Base-by-base conservation (phyloP, 2,888 invertebrate species). In the Parapristionchus giblindavisi region DNA sequence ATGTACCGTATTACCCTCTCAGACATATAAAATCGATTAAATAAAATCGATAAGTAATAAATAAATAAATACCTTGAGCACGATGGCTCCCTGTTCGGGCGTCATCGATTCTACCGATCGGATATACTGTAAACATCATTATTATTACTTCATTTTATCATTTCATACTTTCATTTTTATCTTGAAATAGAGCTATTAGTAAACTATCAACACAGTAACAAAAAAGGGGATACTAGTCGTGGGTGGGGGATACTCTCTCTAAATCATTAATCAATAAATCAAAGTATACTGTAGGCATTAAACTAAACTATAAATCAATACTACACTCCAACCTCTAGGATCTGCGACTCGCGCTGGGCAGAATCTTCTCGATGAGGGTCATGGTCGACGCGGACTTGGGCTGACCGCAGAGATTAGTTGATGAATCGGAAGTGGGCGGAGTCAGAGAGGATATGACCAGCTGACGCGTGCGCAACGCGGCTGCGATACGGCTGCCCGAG, bases 51-150 rank as follows among this genome's bases (percentile, higher is more conserved):
- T n/a, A n/a, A n/a, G n/a, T n/a, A n/a, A n/a, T n/a, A n/a, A n/a
- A n/a, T n/a, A n/a, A n/a, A n/a, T n/a, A n/a, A n/a, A n/a, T 40
- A 63, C 63, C 63, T 63, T 38, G 11, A 63, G 63, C 38, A 63
- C 40, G 11, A 27, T 14, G 24, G 24, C 14, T 24, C 63, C 63
- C 27, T 24, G 38, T 11, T 40, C 40, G 1, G 24, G 24, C 40
- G 63, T 38, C 5, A 63, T 38, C 38, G 38, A n/a, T 2, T 38
- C 63, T 27, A 63, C 63, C 3, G 63, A 38, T 14, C 3, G 27
- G 40, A 63, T 63, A 40, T 63, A 40, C 63, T 63, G 63, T 4
- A 63, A 63, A 14, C 2, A 38, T 6, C 29, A 36, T 17, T n/a
- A n/a, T n/a, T n/a, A n/a, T n/a, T n/a, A n/a, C n/a, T n/a, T n/a